Percentiles rank a stretch among this genome's conserved stretches.
Conservation (phyloP, 23 tunicate species). For the Trididemnum nubilum region DNA sequence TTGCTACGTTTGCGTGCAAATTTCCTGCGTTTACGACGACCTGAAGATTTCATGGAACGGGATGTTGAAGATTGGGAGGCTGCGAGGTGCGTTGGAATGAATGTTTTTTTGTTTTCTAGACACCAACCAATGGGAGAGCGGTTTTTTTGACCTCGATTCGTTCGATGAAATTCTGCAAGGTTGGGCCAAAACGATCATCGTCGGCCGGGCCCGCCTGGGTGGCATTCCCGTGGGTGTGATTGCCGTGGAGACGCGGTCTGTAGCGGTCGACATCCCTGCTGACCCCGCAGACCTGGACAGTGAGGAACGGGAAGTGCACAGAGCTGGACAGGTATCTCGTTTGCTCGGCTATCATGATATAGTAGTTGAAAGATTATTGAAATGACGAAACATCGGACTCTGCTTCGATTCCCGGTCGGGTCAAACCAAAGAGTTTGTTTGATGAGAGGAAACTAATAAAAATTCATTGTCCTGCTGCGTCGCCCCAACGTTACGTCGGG, state of each 20-base stretch:
- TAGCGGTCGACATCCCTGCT: constrained; percentile 92
- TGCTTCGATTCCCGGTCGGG: no score
- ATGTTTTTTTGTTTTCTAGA: no score
- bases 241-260: constrained; percentile 95
- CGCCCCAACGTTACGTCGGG: no score
- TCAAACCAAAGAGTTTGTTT: neutral
- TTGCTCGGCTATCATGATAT: neutral
- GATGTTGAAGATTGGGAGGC: no score
- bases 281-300: constrained; percentile 98
- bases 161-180: constrained; percentile 90
- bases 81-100: no score
- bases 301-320: constrained; percentile 80
- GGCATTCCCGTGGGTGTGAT: constrained; percentile 97
- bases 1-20: no score
- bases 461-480: no score
- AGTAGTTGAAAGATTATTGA: constrained; percentile 6
- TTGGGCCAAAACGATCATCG: constrained; percentile 97
- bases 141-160: constrained; percentile 91
- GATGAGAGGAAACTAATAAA: no score
- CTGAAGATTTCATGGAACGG: no score
- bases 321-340: constrained; percentile 91
- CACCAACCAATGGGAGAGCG: constrained; percentile 73
- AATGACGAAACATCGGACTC: no score
- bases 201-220: constrained; percentile 95
- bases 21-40: no score